A percentile compares a stretch with the other conserved stretches of the same genome.
phyloP scores from a whole-genome alignment of 2,888 invertebrate species.

The Ectobius pallidus region DNA sequence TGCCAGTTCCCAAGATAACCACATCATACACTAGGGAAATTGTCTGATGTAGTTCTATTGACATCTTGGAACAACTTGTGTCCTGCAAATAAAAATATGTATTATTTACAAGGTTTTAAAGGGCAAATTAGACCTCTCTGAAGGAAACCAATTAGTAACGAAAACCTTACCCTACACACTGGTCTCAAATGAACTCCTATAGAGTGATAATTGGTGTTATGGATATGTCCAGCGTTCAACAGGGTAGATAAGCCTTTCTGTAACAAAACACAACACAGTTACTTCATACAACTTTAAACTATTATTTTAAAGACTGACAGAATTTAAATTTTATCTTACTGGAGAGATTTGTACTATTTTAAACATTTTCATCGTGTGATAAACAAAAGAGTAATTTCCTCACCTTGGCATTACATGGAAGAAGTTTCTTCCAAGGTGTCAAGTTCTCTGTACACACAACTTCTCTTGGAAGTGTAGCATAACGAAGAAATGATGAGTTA shows the following conservation, averaged over 20 bases:
- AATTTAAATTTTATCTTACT: no score
- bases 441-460: slow-evolving; percentile 98
- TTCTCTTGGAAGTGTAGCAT: slow-evolving; percentile 93
- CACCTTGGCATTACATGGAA: slow-evolving; percentile 91
- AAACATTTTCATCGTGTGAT: no score
- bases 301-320: no score
- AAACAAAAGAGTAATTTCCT: no score
- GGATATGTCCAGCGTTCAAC: slow-evolving; percentile 88
- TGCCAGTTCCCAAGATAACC: slow-evolving; percentile 62
- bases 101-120: neutral
- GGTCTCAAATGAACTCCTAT: slow-evolving; percentile 84
- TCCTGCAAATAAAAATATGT: slow-evolving; percentile 52
- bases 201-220: slow-evolving; percentile 93
- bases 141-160: no score
- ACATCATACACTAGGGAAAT: slow-evolving; percentile 88
- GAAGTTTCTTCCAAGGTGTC: slow-evolving; percentile 96
- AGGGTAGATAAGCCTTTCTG: slow-evolving; percentile 84
- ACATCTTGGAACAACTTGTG: slow-evolving; percentile 63
- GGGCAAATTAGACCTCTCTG: neutral
- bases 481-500: slow-evolving; percentile 67
- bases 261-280: slow-evolving; percentile 45
- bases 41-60: slow-evolving; percentile 82
- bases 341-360: no score
- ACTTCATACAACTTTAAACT: neutral
- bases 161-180: slow-evolving; percentile 66